A percentile compares a stretch with the other conserved stretches of the same genome.
Evolutionary conservation across 2,113 vertebrate species (phyloP).

Genomic region (Corvus cornix): DNA sequence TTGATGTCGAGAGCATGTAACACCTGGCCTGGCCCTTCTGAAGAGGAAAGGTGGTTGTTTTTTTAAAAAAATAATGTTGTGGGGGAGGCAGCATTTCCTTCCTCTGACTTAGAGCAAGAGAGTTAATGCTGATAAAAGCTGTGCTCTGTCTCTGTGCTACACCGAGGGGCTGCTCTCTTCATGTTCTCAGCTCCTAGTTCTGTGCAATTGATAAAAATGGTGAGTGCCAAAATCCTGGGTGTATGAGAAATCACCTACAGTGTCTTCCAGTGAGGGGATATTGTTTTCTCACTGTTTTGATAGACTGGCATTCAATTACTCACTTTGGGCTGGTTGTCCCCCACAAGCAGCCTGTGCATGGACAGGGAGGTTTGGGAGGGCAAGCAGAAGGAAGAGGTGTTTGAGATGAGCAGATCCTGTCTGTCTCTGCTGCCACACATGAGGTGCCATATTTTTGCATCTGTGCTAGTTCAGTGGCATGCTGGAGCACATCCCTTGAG

Average conservation of each 20-base stretch:
- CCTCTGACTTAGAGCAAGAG: not conserved
- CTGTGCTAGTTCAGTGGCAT: not conserved
- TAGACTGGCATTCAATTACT: not conserved
- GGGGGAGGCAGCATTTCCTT: constrained; percentile 45
- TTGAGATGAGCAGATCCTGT: not conserved
- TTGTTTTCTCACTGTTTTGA: not conserved
- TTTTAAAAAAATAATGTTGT: not conserved
- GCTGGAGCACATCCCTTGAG: fast-evolving
- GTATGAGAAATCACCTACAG: not conserved
- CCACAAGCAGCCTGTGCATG: fast-evolving
- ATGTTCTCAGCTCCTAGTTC: not conserved
- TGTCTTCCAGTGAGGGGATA: not conserved
- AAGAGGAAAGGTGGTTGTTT: not conserved
- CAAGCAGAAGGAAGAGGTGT: fast-evolving
- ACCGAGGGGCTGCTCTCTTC: not conserved
- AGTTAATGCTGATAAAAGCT: not conserved
- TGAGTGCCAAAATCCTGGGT: not conserved
- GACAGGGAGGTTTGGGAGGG: not conserved
- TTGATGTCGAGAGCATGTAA: not conserved
- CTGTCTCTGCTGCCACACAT: fast-evolving
- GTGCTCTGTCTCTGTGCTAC: not conserved
- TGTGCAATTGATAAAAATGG: not conserved
- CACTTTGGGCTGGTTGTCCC: not conserved
- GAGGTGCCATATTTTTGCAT: not conserved
- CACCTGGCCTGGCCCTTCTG: constrained; percentile 46